Evolutionary conservation across 2,888 invertebrate genomes (phyloP).

Genomic region (Axea sp.): DNA sequence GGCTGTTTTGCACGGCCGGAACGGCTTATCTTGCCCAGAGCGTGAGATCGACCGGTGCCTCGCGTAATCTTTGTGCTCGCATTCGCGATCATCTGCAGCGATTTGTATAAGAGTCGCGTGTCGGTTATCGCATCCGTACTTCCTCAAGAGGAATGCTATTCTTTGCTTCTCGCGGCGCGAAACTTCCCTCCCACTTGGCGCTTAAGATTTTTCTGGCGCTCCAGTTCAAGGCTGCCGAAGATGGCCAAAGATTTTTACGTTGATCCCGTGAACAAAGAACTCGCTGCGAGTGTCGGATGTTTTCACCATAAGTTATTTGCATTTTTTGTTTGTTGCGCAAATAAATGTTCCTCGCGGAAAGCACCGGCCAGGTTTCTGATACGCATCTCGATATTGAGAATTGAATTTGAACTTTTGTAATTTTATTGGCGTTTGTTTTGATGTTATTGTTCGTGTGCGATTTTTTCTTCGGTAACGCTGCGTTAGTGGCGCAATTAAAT

Average conservation of each 20-base stretch:
- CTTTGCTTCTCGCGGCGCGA: slow-evolving; percentile 13
- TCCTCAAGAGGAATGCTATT: slow-evolving; percentile 15
- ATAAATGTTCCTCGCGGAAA: too few species aligned
- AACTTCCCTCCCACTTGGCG: slow-evolving; percentile 21
- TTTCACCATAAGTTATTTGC: too few species aligned
- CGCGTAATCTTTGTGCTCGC: slow-evolving; percentile 57
- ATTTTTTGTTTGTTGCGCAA: too few species aligned
- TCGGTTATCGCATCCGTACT: slow-evolving; percentile 50
- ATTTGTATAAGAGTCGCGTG: slow-evolving; percentile 59
- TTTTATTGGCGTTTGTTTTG: too few species aligned
- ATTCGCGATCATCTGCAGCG: slow-evolving; percentile 52
- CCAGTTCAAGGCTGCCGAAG: slow-evolving; percentile 33
- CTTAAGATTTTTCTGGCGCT: slow-evolving; percentile 21
- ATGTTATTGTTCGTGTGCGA: too few species aligned
- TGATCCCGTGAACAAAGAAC: background rate
- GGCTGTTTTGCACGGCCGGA: slow-evolving; percentile 24
- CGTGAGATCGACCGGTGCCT: slow-evolving; percentile 55
- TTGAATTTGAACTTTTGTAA: too few species aligned
- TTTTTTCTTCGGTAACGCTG: too few species aligned
- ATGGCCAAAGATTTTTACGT: slow-evolving; percentile 4
- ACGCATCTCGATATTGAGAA: too few species aligned
- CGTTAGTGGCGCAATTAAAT: too few species aligned
- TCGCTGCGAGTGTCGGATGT: too few species aligned
- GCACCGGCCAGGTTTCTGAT: too few species aligned
- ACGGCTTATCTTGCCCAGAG: slow-evolving; percentile 52